Percentiles rank a stretch among this genome's conserved stretches.
phyloP scores from a whole-genome alignment of 2,888 invertebrate species.

The Spatulosminthurus flaviceps region DNA sequence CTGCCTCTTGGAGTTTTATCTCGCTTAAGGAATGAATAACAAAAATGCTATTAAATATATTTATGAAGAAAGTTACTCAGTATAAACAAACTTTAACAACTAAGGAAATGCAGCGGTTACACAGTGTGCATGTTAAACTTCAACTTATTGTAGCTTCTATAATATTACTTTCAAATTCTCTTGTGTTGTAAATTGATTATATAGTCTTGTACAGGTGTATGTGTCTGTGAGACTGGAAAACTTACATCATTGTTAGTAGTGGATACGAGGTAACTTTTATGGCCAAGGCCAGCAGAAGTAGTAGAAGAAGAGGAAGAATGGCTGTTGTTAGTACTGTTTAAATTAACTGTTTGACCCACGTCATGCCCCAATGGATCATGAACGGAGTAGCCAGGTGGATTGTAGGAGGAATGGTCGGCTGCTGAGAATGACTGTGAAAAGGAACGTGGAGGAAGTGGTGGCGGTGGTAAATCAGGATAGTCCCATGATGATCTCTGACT shows the following conservation, averaged over 20 bases:
- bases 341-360: slow-evolving; percentile 44
- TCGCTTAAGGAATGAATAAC: too few relatives aligned
- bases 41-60: too few relatives aligned
- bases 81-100: too few relatives aligned
- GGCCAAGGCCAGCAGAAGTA: slow-evolving; percentile 52
- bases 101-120: too few relatives aligned
- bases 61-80: too few relatives aligned
- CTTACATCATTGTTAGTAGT: slow-evolving; percentile 59
- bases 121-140: too few relatives aligned
- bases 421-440: slow-evolving; percentile 29
- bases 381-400: slow-evolving; percentile 55
- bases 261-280: slow-evolving; percentile 52
- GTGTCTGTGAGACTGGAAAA: slow-evolving; percentile 35
- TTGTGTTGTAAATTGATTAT: not conserved
- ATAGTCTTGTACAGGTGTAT: slow-evolving; percentile 8
- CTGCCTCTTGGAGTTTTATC: too few relatives aligned
- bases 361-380: slow-evolving; percentile 54
- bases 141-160: too few relatives aligned
- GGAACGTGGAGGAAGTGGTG: slow-evolving; percentile 28
- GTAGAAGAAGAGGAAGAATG: too few relatives aligned
- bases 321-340: slow-evolving; percentile 53
- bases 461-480: slow-evolving; percentile 43
- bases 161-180: too few relatives aligned
- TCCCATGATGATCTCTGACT: slow-evolving; percentile 50
- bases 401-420: slow-evolving; percentile 46